phyloP scores from a whole-genome alignment of 1,140 invertebrate genomes.

The Leptinotarsa undecemlineata region DNA sequence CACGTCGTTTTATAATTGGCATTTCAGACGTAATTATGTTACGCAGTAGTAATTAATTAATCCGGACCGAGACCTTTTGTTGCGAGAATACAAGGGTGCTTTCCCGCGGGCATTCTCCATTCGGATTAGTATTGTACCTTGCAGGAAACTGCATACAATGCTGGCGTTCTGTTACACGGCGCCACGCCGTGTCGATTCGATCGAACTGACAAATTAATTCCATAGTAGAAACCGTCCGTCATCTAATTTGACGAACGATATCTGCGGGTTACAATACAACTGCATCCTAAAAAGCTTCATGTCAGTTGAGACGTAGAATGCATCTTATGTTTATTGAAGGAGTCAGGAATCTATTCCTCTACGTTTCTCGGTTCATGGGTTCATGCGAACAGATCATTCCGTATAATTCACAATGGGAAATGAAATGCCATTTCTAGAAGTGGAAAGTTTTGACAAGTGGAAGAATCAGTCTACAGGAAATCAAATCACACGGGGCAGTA shows the following conservation, averaged over 20 bases:
- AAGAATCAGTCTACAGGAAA: no score
- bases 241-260: neutral
- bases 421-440: no score
- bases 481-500: no score
- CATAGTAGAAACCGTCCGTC: neutral
- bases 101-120: constrained; percentile 7
- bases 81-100: neutral
- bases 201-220: constrained; percentile 4
- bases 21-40: constrained; percentile 8
- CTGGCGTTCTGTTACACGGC: neutral
- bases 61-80: neutral
- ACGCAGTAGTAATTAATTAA: neutral
- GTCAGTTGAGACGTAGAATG: no score
- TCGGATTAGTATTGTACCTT: constrained; percentile 1
- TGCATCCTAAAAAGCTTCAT: no score
- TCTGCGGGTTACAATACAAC: neutral
- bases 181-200: neutral
- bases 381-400: no score
- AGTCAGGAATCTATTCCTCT: no score
- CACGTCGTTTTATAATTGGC: constrained; percentile 7
- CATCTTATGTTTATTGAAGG: no score
- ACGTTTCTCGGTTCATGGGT: no score
- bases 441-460: no score
- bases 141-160: constrained; percentile 5
- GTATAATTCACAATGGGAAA: no score